A percentile compares a stretch with the other conserved stretches of the same genome.
Conservation (phyloP, 2,888 invertebrate species). For the Euplagia quadripunctaria region DNA sequence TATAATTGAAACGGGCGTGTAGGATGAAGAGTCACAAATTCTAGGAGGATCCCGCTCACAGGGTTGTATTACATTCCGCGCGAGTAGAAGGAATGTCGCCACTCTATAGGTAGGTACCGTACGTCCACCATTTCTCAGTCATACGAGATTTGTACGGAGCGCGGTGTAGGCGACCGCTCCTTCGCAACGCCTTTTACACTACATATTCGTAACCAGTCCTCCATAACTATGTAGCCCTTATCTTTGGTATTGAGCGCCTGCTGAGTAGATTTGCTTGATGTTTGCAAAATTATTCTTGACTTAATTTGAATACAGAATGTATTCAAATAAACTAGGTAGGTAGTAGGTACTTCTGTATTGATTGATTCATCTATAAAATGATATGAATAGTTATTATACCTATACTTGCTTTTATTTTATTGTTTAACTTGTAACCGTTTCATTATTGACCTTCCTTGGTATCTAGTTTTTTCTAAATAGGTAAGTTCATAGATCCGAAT, state of each 20-base stretch:
- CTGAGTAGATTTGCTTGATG: slow-evolving; percentile 52
- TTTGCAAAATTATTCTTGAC: slow-evolving; percentile 44
- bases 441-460: background rate
- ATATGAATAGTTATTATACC: background rate
- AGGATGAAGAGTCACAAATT: slow-evolving; percentile 70
- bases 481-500: background rate
- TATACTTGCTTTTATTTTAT: background rate
- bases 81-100: slow-evolving; percentile 83
- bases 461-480: background rate
- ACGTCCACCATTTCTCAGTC: slow-evolving; percentile 76
- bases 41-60: slow-evolving; percentile 79
- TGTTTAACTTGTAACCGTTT: background rate
- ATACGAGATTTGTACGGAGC: slow-evolving; percentile 81
- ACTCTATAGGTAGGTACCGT: slow-evolving; percentile 82
- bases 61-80: slow-evolving; percentile 80
- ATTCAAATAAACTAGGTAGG: slow-evolving; percentile 15
- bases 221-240: slow-evolving; percentile 73
- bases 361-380: slow-evolving; percentile 13
- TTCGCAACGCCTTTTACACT: slow-evolving; percentile 72
- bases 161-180: slow-evolving; percentile 71
- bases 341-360: slow-evolving; percentile 6
- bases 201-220: slow-evolving; percentile 69
- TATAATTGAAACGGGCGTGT: slow-evolving; percentile 72
- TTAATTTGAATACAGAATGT: slow-evolving; percentile 28
- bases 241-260: slow-evolving; percentile 70